Percentiles rank a stretch among this genome's conserved stretches.
Conservation (phyloP, 2,113 vertebrate species). For the Setophaga kirtlandii region DNA sequence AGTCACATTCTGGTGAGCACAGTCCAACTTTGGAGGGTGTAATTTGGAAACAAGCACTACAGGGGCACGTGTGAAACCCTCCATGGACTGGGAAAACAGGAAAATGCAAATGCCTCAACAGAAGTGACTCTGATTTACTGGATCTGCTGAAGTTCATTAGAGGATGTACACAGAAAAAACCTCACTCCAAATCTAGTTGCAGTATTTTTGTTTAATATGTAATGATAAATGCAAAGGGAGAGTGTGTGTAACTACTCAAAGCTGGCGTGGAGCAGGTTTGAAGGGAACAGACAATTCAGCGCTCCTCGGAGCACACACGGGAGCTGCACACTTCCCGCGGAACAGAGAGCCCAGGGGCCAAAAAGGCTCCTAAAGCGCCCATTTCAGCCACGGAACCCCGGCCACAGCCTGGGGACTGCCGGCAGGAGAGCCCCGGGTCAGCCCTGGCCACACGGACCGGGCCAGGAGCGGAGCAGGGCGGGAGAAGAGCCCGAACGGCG, state of each 20-base stretch:
- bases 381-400: fast-evolving
- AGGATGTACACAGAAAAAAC: neutral
- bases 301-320: neutral
- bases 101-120: neutral
- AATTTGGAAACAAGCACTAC: neutral
- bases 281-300: neutral
- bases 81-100: fast-evolving
- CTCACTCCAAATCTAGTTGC: neutral
- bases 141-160: neutral
- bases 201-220: neutral
- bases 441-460: fast-evolving
- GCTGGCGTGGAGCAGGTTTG: neutral
- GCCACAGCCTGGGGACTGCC: fast-evolving
- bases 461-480: fast-evolving
- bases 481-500: fast-evolving
- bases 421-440: fast-evolving
- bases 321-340: neutral
- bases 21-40: neutral
- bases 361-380: neutral
- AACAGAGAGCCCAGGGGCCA: fast-evolving
- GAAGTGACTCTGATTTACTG: neutral
- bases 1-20: neutral
- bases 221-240: fast-evolving
- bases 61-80: neutral
- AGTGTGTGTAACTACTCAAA: neutral